A percentile compares a stretch with the other conserved stretches of the same genome.
Conservation (phyloP, 2,113 vertebrate species). For the Chauna torquata region DNA sequence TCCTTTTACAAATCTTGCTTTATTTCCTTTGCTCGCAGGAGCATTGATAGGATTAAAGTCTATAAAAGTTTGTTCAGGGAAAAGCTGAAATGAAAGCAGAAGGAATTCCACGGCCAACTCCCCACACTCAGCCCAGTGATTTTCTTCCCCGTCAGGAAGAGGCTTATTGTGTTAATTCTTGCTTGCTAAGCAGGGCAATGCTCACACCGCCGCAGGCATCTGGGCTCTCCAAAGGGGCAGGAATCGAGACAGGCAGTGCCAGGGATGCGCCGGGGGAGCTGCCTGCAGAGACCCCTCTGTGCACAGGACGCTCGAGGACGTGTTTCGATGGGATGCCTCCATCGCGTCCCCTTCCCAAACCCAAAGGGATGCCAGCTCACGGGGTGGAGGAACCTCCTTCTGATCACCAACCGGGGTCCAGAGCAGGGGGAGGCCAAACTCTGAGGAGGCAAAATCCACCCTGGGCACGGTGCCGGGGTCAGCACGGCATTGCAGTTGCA, state of each 20-base stretch:
- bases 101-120: neutral
- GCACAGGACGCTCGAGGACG: neutral
- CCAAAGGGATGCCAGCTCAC: neutral
- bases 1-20: neutral
- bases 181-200: neutral
- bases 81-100: neutral
- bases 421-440: neutral
- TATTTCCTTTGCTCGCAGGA: neutral
- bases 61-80: neutral
- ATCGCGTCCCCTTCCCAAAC: neutral
- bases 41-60: neutral
- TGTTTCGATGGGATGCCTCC: neutral
- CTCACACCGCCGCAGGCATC: accelerated
- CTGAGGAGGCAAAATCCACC: neutral
- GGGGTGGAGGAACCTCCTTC: neutral
- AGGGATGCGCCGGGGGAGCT: neutral
- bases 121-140: neutral
- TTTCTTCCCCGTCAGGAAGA: neutral
- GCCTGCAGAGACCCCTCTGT: neutral
- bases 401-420: neutral
- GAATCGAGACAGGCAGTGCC: neutral
- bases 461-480: neutral
- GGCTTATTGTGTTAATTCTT: neutral
- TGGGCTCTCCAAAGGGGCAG: neutral
- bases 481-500: neutral